These are phyloP conservation scores for Musca vetustissima DNA, from an alignment of 1,140 invertebrate species.

Conservation along the genomic window DNA sequence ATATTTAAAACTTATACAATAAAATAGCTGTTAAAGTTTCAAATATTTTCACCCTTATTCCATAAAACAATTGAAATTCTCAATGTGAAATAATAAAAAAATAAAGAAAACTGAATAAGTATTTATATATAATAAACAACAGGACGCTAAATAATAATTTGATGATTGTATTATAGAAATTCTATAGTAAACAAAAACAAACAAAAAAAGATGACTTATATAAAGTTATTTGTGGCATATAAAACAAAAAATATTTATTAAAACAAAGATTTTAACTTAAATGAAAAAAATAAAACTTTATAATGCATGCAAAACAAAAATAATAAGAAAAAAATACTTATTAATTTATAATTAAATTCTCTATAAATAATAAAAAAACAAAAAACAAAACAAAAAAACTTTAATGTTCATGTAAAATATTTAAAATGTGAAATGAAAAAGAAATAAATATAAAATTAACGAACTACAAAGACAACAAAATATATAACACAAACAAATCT, in stretches of 20 bases:
- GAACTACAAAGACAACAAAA: too few relatives aligned
- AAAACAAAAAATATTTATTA: not conserved
- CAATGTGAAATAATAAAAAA: constrained; percentile 7
- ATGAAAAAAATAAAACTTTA: constrained; percentile 1
- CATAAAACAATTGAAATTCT: too few relatives aligned
- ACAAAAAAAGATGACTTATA: constrained; percentile 12
- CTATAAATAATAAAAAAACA: too few relatives aligned
- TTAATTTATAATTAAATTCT: not conserved
- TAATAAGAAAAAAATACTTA: constrained; percentile 3
- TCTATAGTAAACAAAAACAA: not conserved
- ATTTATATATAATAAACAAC: constrained; percentile 1
- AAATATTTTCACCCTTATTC: too few relatives aligned
- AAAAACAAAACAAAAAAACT: not conserved
- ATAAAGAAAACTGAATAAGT: not conserved
- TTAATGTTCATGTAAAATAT: constrained; percentile 18
- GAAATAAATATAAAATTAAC: not conserved
- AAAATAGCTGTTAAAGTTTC: too few relatives aligned
- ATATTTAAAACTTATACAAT: too few relatives aligned
- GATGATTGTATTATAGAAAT: not conserved
- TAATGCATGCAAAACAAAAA: constrained; percentile 2
- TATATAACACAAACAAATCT: not conserved
- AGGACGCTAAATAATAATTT: not conserved
- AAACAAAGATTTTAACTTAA: constrained; percentile 8
- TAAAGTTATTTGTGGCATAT: constrained; percentile 11
- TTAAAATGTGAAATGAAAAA: not conserved